phyloP scores from a whole-genome alignment of 2,888 invertebrate species.

The Amphipoea oculea region DNA sequence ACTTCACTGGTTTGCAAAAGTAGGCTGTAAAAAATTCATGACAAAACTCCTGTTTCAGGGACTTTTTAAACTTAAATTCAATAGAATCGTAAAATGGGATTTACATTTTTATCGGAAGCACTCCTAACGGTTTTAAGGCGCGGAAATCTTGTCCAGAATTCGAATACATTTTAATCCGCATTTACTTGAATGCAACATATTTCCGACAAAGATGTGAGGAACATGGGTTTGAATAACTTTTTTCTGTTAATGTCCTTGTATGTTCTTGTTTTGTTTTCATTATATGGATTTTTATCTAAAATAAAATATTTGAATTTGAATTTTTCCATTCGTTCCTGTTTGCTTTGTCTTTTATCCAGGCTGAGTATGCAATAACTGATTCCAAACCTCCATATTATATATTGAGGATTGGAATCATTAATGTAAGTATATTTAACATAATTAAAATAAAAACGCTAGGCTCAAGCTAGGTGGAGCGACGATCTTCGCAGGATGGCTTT shows the following conservation, averaged over 20 bases:
- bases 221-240: neutral
- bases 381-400: no score
- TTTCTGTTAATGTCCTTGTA: neutral
- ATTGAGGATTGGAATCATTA: no score
- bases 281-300: no score
- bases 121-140: conserved; percentile 34
- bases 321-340: neutral
- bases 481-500: no score
- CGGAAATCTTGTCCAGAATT: conserved; percentile 30
- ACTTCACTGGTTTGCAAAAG: conserved; percentile 21
- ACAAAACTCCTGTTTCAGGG: conserved; percentile 42
- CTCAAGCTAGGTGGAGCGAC: no score
- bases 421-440: no score
- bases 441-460: no score
- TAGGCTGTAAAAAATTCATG: conserved; percentile 36
- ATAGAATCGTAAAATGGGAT: conserved; percentile 59
- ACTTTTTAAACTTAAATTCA: conserved; percentile 58
- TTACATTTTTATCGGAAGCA: conserved; percentile 62
- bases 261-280: no score
- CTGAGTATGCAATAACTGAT: neutral
- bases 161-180: conserved; percentile 43
- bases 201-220: conserved; percentile 10
- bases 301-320: no score
- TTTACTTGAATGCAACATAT: conserved; percentile 8
- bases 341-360: neutral